These are phyloP conservation scores for Nannobrachium achirus DNA, from an alignment of 2,113 vertebrate genomes.

Conservation along the genomic window DNA sequence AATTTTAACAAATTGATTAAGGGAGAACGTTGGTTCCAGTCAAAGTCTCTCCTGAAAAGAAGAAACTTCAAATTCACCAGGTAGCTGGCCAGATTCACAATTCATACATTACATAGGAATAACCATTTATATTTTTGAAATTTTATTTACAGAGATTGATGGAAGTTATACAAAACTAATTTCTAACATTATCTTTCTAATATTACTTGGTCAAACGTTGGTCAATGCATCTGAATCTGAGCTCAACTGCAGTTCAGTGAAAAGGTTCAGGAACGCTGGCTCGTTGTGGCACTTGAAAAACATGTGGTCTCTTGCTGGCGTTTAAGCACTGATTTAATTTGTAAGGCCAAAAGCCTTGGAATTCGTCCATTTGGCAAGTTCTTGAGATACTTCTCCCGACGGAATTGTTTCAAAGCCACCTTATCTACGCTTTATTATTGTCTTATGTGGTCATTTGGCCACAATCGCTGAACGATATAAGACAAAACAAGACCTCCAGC, in stretches of 20 bases:
- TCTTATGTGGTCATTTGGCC: slow-evolving; percentile 60
- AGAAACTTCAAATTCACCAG: slow-evolving; percentile 36
- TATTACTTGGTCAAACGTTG: slow-evolving; percentile 54
- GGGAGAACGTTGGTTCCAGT: slow-evolving; percentile 45
- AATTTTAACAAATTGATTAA: slow-evolving; percentile 49
- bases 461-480: slow-evolving; percentile 43
- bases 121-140: slow-evolving; percentile 40
- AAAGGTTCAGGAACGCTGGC: slow-evolving; percentile 51
- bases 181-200: slow-evolving; percentile 34
- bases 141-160: slow-evolving; percentile 40
- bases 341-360: slow-evolving; percentile 67
- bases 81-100: slow-evolving; percentile 26
- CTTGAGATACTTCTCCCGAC: slow-evolving; percentile 50
- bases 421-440: slow-evolving; percentile 59
- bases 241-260: slow-evolving; percentile 52
- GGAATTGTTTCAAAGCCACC: slow-evolving; percentile 61
- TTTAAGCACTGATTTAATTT: slow-evolving; percentile 68
- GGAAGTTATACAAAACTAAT: slow-evolving; percentile 33
- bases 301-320: slow-evolving; percentile 59
- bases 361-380: slow-evolving; percentile 63
- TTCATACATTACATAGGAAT: slow-evolving; percentile 13
- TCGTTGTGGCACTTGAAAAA: slow-evolving; percentile 63
- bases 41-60: slow-evolving; percentile 21
- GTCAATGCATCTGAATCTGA: slow-evolving; percentile 1
- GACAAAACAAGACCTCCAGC: slow-evolving; percentile 39